Conservation (phyloP, 2,797 vertebrate species). For the Leuciscus waleckii region DNA sequence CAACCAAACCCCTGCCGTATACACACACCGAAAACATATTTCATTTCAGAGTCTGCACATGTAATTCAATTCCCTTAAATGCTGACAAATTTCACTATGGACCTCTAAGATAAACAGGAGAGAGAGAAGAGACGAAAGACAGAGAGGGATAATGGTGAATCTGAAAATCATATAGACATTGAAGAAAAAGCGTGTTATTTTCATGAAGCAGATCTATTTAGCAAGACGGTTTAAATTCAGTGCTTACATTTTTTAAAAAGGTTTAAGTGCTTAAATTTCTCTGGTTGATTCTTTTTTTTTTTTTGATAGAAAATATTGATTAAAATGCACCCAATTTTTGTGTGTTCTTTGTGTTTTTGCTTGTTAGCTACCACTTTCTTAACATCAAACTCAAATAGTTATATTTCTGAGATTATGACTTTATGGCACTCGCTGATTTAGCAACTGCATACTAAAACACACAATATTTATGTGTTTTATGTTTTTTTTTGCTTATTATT, state of each 20-base stretch:
- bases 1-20: constrained; percentile 57
- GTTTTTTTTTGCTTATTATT: neutral
- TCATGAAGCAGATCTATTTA: neutral
- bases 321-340: too few species aligned
- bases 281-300: neutral
- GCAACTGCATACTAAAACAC: neutral
- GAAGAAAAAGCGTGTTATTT: neutral
- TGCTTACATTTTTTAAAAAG: too few species aligned
- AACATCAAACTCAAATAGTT: neutral
- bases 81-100: constrained; percentile 38
- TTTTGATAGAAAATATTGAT: too few species aligned
- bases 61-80: constrained; percentile 57
- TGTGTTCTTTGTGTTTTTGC: neutral
- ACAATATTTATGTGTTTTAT: neutral
- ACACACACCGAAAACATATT: constrained; percentile 41
- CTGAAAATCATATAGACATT: neutral
- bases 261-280: neutral
- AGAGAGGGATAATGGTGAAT: neutral
- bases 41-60: constrained; percentile 56
- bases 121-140: neutral
- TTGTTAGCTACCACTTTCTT: neutral
- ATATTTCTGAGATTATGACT: neutral
- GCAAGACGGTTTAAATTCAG: neutral
- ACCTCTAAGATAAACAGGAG: constrained; percentile 1
- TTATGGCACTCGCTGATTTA: neutral